A percentile compares a stretch with the other conserved stretches of the same genome.
These are phyloP conservation scores for Helogale parvula DNA, from an alignment of 2,113 vertebrate species.

Conservation along the genomic window DNA sequence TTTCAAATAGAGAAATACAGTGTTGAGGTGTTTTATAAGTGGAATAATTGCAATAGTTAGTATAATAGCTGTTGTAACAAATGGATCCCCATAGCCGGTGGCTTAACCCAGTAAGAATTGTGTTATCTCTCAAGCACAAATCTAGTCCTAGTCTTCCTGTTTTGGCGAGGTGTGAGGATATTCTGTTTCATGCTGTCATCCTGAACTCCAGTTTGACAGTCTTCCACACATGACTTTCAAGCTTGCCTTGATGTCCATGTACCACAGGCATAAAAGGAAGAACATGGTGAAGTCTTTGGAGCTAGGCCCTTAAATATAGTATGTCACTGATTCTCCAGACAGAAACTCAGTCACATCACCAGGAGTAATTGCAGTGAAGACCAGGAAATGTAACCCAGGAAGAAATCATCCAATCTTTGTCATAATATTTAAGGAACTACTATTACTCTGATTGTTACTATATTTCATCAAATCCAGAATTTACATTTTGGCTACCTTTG, in stretches of 20 bases:
- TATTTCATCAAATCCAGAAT: conserved; percentile 1
- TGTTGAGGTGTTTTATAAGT: not conserved
- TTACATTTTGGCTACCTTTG: not conserved
- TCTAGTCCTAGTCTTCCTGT: not conserved
- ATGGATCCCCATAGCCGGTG: not conserved
- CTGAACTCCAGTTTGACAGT: not conserved
- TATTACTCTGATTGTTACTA: not conserved
- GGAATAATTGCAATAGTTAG: not conserved
- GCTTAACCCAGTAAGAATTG: not conserved
- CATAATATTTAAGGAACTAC: not conserved
- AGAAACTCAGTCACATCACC: not conserved
- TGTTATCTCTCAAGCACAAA: not conserved
- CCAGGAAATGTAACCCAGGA: not conserved
- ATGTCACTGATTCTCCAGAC: not conserved
- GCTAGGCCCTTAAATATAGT: not conserved
- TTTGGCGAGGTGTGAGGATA: not conserved
- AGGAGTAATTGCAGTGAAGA: not conserved
- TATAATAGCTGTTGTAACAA: not conserved
- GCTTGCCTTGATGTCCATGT: not conserved
- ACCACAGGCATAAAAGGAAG: not conserved
- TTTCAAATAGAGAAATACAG: not conserved
- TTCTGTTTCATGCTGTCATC: not conserved
- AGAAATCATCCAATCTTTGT: not conserved
- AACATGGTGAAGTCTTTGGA: not conserved
- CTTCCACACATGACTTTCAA: not conserved